Percentiles rank a stretch among this genome's conserved stretches.
Conservation (phyloP, 2,113 vertebrate species). For the Haemorhous mexicanus region DNA sequence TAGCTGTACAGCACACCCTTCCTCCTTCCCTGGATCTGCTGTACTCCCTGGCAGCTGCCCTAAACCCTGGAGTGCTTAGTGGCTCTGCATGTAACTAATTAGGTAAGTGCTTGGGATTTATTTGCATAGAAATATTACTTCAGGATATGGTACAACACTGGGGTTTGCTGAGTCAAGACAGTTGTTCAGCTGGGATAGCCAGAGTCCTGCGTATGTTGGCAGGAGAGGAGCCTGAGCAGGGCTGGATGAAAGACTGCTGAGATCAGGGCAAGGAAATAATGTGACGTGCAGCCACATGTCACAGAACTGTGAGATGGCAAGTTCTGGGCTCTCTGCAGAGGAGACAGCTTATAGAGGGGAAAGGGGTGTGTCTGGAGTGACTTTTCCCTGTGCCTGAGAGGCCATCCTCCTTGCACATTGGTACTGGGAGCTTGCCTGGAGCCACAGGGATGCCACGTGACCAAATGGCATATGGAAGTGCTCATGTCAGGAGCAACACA, state of each 20-base stretch:
- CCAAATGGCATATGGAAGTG: background rate
- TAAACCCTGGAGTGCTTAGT: slow-evolving; percentile 1
- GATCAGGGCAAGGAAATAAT: background rate
- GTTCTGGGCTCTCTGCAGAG: background rate
- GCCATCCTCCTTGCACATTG: fast-evolving
- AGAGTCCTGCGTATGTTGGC: background rate
- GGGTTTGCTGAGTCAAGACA: slow-evolving; percentile 36
- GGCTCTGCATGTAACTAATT: slow-evolving; percentile 38
- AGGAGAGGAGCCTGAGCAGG: background rate
- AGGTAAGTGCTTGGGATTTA: background rate
- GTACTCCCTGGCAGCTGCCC: slow-evolving; percentile 39
- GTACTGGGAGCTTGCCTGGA: background rate
- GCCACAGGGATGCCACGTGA: fast-evolving
- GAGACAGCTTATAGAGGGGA: background rate
- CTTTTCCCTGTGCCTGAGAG: background rate
- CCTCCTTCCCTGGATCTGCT: slow-evolving; percentile 25
- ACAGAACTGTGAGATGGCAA: fast-evolving
- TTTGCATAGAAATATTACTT: slow-evolving; percentile 38
- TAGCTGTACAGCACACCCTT: background rate
- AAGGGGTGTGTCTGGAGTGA: background rate
- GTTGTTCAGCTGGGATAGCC: background rate
- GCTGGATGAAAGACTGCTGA: background rate
- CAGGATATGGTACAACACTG: background rate
- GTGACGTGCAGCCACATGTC: background rate
- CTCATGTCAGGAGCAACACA: background rate